Conservation (phyloP, 2,797 vertebrate species). For the Valencia hispanica region DNA sequence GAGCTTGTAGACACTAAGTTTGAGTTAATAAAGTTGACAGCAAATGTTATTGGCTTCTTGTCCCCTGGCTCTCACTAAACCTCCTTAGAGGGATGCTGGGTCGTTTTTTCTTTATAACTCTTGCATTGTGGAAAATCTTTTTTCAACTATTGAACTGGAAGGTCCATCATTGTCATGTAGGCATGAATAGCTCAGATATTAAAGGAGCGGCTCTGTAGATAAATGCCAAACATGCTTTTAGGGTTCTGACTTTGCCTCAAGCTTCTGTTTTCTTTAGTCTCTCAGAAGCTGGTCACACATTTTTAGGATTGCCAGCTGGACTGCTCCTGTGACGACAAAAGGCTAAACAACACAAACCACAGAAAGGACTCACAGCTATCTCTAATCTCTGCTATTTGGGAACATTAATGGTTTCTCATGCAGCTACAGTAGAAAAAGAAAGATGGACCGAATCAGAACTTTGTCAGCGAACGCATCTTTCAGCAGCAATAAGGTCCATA, state of each 20-base stretch:
- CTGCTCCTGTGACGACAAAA: not conserved
- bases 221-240: conserved; percentile 1
- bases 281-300: conserved; percentile 1
- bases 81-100: not conserved
- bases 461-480: too few species aligned
- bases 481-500: too few species aligned
- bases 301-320: not conserved
- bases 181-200: not conserved
- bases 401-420: too few species aligned
- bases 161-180: not conserved
- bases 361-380: too few species aligned
- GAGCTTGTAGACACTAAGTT: not conserved
- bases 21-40: not conserved
- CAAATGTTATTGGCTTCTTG: conserved; percentile 1
- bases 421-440: too few species aligned
- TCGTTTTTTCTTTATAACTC: not conserved
- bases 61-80: not conserved
- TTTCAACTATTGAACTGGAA: not conserved
- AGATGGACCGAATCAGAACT: too few species aligned
- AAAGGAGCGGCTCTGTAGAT: not conserved
- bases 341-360: too few species aligned
- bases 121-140: not conserved
- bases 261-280: not conserved
- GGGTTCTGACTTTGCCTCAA: conserved; percentile 3
- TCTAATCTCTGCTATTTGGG: too few species aligned